phyloP scores from a whole-genome alignment of 1,140 invertebrate species.

The Leptestheria dahalacensis region DNA sequence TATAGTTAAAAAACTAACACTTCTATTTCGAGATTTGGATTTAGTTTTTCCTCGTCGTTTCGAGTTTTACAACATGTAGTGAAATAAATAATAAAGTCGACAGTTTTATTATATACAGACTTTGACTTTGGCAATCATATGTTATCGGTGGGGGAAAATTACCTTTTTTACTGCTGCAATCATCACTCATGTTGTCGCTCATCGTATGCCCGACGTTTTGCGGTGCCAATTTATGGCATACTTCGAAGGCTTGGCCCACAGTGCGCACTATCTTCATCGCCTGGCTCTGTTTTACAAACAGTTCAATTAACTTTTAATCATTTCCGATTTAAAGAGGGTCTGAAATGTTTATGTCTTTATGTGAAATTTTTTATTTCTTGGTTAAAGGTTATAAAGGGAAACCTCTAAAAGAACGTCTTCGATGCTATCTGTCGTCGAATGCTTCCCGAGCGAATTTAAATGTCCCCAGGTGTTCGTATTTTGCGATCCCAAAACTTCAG shows the following conservation, averaged over 20 bases:
- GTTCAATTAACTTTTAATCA: no score
- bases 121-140: no score
- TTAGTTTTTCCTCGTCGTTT: no score
- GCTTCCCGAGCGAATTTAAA: background rate
- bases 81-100: no score
- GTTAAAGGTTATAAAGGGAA: background rate
- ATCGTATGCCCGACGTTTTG: background rate
- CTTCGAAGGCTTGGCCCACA: conserved; percentile 96
- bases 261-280: conserved; percentile 94
- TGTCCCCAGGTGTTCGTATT: background rate
- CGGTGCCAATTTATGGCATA: conserved; percentile 74
- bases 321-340: no score
- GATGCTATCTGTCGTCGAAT: background rate
- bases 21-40: no score
- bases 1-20: no score
- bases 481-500: conserved; percentile 44
- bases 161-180: background rate
- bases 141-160: no score
- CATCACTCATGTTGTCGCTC: background rate
- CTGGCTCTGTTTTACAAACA: conserved; percentile 62
- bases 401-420: conserved; percentile 2
- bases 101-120: no score
- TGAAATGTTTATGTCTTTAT: no score
- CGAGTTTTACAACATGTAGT: no score
- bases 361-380: no score